phyloP scores from a whole-genome alignment of 2,888 invertebrate genomes.

The Caradrina clavipalpis region DNA sequence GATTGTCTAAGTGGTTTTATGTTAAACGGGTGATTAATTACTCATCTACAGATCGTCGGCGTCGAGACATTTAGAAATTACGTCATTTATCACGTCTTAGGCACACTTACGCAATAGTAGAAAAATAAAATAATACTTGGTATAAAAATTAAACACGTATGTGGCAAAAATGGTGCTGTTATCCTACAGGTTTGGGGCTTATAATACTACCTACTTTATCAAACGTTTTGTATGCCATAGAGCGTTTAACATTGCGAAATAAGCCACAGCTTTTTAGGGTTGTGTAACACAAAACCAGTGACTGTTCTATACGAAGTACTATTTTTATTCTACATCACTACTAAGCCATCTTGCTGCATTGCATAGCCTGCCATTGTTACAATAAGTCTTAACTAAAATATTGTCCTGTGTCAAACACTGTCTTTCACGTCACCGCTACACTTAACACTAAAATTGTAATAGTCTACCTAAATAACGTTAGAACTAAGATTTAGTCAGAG shows the following conservation, averaged over 20 bases:
- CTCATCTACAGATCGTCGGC: conserved; percentile 17
- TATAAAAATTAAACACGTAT: not conserved
- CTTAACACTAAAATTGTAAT: conserved; percentile 66
- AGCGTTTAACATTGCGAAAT: not conserved
- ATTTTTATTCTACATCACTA: not conserved
- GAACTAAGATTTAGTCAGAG: conserved; percentile 44
- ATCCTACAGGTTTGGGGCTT: not conserved
- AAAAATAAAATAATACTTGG: conserved; percentile 23
- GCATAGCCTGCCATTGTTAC: conserved; percentile 7
- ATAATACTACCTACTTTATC: not conserved
- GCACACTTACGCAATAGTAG: not conserved
- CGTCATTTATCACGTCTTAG: conserved; percentile 35
- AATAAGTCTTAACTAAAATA: conserved; percentile 16
- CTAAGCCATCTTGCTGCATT: not conserved
- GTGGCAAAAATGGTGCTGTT: not conserved
- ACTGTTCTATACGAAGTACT: conserved; percentile 8
- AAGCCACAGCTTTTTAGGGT: not conserved
- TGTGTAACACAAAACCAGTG: not conserved
- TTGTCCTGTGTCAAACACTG: conserved; percentile 45
- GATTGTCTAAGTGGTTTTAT: conserved; percentile 36
- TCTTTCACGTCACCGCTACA: conserved; percentile 41
- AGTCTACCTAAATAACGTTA: conserved; percentile 68
- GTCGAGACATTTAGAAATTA: conserved; percentile 43
- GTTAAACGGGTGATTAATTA: conserved; percentile 28
- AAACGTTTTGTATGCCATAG: not conserved